Conservation (phyloP, 2,797 vertebrate genomes). For the Scolopax bukidnonensis region DNA sequence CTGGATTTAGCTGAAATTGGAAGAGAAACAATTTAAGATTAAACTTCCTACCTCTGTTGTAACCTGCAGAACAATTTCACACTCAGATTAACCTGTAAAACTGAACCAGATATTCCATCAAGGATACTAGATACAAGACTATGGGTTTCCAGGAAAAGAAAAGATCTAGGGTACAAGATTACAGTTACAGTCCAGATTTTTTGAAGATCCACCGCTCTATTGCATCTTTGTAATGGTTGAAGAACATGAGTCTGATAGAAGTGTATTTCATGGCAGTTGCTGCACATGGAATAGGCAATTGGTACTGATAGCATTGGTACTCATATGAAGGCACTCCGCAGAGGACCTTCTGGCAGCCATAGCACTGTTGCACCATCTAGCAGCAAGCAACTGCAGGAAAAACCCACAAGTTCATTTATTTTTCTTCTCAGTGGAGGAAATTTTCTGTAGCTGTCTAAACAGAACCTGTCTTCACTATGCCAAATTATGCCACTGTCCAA, state of each 20-base stretch:
- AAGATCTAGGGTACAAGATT: neutral
- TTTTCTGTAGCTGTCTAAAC: neutral
- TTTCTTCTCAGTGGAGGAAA: neutral
- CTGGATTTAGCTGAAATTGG: neutral
- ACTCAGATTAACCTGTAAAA: fast-evolving
- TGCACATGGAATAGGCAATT: neutral
- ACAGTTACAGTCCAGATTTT: neutral
- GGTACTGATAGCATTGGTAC: neutral
- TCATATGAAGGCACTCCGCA: neutral
- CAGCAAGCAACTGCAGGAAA: neutral
- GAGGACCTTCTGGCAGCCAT: neutral
- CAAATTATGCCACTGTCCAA: neutral
- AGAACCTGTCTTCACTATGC: neutral
- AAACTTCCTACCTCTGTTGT: neutral
- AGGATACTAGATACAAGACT: neutral
- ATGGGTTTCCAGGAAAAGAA: neutral
- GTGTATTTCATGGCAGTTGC: neutral
- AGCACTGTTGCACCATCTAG: neutral
- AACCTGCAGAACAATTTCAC: neutral
- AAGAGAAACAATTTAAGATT: neutral
- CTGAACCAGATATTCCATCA: neutral
- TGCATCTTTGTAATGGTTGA: neutral
- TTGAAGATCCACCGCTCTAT: neutral
- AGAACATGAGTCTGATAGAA: neutral
- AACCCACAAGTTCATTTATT: neutral